These are phyloP conservation scores for Cryptocephalus primarius DNA, from an alignment of 2,888 invertebrate genomes.

Conservation along the genomic window DNA sequence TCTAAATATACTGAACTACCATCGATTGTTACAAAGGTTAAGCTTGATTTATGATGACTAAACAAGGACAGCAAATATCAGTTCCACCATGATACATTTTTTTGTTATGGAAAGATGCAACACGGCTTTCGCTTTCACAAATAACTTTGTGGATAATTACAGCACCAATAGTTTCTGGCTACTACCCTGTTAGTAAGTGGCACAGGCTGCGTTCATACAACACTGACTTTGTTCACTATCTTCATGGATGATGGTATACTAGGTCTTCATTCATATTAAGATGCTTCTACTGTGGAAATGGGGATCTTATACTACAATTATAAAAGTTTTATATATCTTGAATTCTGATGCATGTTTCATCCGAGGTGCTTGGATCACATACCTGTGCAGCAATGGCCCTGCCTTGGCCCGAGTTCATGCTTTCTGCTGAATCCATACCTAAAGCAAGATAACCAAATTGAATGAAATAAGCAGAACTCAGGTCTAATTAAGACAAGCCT, in stretches of 20 bases:
- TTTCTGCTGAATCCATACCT: slow-evolving; percentile 37
- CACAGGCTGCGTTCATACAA: slow-evolving; percentile 14
- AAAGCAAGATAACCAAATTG: slow-evolving; percentile 36
- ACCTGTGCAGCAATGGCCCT: slow-evolving; percentile 33
- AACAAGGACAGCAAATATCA: slow-evolving; percentile 24
- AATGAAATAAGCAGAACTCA: slow-evolving; percentile 36
- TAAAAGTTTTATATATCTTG: not conserved
- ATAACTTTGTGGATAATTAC: slow-evolving; percentile 1
- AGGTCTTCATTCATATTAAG: slow-evolving; percentile 1
- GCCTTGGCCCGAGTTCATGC: slow-evolving; percentile 32
- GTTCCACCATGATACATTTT: slow-evolving; percentile 18
- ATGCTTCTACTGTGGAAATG: slow-evolving; percentile 8
- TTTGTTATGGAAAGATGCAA: not conserved
- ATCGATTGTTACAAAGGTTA: slow-evolving; percentile 19
- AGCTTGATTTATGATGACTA: slow-evolving; percentile 22
- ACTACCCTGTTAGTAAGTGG: slow-evolving; percentile 27
- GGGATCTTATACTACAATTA: slow-evolving; percentile 16
- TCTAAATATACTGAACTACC: slow-evolving; percentile 19
- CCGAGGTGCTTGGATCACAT: slow-evolving; percentile 9
- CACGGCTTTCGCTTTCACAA: no score
- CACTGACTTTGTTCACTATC: not conserved
- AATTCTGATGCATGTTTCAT: not conserved
- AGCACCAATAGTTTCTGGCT: slow-evolving; percentile 20
- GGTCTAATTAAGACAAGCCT: slow-evolving; percentile 34
- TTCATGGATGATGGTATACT: slow-evolving; percentile 2